Evolutionary conservation across 2,888 invertebrate genomes (phyloP), one percentile per base, ranked within the genome.

Genomic region (Andrena bicolor): DNA sequence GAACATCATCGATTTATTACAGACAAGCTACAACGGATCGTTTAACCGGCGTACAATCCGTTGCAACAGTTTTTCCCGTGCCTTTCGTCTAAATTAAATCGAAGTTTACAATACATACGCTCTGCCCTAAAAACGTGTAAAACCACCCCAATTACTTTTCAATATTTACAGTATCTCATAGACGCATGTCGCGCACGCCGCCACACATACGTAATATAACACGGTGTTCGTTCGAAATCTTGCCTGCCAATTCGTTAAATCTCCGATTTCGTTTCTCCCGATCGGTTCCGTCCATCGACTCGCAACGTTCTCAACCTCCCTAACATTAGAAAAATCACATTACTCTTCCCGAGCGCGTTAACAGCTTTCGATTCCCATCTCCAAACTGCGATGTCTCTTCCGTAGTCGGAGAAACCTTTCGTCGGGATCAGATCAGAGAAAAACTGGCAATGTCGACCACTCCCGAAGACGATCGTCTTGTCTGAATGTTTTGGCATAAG

Each of bases 101-200:
- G 41, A 70, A 35, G 61, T 75, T 75, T 74, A 73, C 66, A 53
- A 69, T 76, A 78, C 61, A 75, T 73, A 81, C 76, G 48, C 72
- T 70, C 76, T 69, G 76, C 61, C 83, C 85, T 87, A 85, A 87
- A 87, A 87, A 85, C 75, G 83, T 87, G 87, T 81, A 85, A 87
- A 87, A 87, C 83, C 76, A 58, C 61, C 80, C 80, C 73, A 61
- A 72, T 81, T 75, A 73, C 66, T 76, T 79, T 82, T 75, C 74
- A 84, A 79, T 87, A 87, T 87, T 84, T 87, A 87, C 87, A 87
- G 51, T 83, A 69, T 71, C 83, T 80, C 73, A 63, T 76, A 71
- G 30, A 76, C 49, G 49, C 77, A 70, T 74, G 80, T 77, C 30
- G 64, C 16, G 79, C 81, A 76, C 87, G 69, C 16, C 51, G 41